These are phyloP conservation scores for Marmota flaviventris DNA, from an alignment of 2,113 vertebrate genomes.

Conservation along the genomic window DNA sequence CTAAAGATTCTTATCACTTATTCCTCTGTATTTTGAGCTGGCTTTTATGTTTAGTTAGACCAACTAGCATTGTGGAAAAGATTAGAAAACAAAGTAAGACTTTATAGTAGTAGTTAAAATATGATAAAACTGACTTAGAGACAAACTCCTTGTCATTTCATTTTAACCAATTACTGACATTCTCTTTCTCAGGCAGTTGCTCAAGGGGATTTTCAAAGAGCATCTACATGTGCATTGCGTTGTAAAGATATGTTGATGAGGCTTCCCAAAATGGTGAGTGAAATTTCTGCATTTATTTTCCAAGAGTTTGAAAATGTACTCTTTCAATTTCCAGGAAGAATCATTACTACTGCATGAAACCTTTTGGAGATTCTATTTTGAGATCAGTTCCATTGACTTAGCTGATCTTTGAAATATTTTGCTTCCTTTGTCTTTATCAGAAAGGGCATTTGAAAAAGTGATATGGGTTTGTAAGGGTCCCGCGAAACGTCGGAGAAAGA, in stretches of 20 bases:
- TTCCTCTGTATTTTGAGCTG: conserved; percentile 34
- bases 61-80: not conserved
- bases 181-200: conserved; percentile 90
- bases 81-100: conserved; percentile 27
- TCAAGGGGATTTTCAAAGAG: conserved; percentile 92
- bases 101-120: conserved; percentile 40
- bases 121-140: conserved; percentile 43
- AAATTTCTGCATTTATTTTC: conserved; percentile 71
- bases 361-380: conserved; percentile 59
- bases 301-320: conserved; percentile 69
- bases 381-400: not conserved
- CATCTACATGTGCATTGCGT: conserved; percentile 87
- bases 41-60: conserved; percentile 2
- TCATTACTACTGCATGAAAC: not conserved
- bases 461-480: not conserved
- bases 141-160: conserved; percentile 49
- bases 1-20: not conserved
- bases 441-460: conserved; percentile 41
- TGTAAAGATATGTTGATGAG: conserved; percentile 95
- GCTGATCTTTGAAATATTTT: conserved; percentile 52
- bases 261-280: conserved; percentile 92
- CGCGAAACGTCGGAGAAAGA: no score
- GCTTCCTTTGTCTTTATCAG: conserved; percentile 45
- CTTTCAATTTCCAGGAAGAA: conserved; percentile 35
- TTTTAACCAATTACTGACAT: conserved; percentile 65